Conservation (phyloP, 2,888 invertebrate species). For the Chironomus tentans region DNA sequence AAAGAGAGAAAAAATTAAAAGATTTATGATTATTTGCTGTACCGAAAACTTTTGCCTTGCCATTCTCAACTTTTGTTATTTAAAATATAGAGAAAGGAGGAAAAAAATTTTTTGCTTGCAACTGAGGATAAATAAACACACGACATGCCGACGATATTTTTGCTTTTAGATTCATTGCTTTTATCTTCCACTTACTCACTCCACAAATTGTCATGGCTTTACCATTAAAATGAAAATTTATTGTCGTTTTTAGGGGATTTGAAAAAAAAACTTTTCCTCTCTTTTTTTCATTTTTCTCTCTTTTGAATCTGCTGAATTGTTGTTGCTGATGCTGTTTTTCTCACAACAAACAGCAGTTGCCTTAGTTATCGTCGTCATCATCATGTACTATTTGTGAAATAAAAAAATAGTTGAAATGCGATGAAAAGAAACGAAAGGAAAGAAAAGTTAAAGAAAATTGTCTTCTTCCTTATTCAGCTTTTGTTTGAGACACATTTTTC, state of each 20-base stretch:
- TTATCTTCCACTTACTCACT: conserved; percentile 24
- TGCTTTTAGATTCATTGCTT: conserved; percentile 23
- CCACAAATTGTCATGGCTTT: conserved; percentile 11
- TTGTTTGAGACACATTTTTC: too few species aligned
- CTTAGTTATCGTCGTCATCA: too few species aligned
- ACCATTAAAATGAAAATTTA: conserved; percentile 27
- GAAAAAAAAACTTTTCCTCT: neutral
- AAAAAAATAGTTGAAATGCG: too few species aligned
- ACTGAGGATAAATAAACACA: neutral
- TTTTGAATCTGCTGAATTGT: too few species aligned
- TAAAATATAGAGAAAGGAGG: neutral
- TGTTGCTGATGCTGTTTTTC: too few species aligned
- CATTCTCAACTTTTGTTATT: neutral
- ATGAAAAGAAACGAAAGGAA: too few species aligned
- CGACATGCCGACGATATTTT: conserved; percentile 6
- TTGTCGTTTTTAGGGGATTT: conserved; percentile 26
- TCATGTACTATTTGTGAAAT: too few species aligned
- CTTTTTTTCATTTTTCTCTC: neutral
- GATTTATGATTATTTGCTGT: conserved; percentile 25
- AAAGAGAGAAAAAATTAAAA: conserved; percentile 15
- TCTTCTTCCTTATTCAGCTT: too few species aligned
- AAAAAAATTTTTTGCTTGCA: too few species aligned
- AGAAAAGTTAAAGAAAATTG: too few species aligned
- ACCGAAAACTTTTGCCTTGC: conserved; percentile 10
- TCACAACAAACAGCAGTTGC: too few species aligned